phyloP scores from a whole-genome alignment of 2,797 vertebrate genomes.

The Phrynocephalus vlangalii region DNA sequence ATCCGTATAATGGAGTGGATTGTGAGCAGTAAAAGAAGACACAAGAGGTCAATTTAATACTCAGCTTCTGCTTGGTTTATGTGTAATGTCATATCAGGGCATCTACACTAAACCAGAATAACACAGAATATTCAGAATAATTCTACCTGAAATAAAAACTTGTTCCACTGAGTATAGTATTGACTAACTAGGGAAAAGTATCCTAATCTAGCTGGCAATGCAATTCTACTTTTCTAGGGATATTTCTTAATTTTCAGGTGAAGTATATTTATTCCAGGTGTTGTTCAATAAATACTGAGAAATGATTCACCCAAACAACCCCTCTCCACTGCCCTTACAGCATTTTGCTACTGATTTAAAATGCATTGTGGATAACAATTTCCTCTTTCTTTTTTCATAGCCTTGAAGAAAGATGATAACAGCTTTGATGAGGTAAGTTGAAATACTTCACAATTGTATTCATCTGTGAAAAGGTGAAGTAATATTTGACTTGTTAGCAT shows the following conservation, averaged over 20 bases:
- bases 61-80: conserved; percentile 45
- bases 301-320: conserved; percentile 44
- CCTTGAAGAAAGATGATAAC: conserved; percentile 95
- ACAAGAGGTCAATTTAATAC: conserved; percentile 6
- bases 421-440: conserved; percentile 91
- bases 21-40: background rate
- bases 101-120: conserved; percentile 43
- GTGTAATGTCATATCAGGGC: conserved; percentile 47
- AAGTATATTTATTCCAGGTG: conserved; percentile 62
- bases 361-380: conserved; percentile 60
- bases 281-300: conserved; percentile 60
- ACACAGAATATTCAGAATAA: background rate
- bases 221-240: conserved; percentile 51
- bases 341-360: conserved; percentile 56
- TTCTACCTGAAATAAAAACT: background rate
- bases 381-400: conserved; percentile 76
- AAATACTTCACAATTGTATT: conserved; percentile 55
- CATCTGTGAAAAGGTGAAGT: background rate
- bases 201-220: conserved; percentile 49
- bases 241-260: conserved; percentile 53
- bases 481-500: background rate
- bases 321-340: background rate
- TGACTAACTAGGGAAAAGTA: conserved; percentile 70
- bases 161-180: conserved; percentile 46
- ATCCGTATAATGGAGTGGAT: conserved; percentile 20